These are phyloP conservation scores for Drosophila quadrilineata DNA, from an alignment of 1,140 invertebrate genomes.

Conservation along the genomic window DNA sequence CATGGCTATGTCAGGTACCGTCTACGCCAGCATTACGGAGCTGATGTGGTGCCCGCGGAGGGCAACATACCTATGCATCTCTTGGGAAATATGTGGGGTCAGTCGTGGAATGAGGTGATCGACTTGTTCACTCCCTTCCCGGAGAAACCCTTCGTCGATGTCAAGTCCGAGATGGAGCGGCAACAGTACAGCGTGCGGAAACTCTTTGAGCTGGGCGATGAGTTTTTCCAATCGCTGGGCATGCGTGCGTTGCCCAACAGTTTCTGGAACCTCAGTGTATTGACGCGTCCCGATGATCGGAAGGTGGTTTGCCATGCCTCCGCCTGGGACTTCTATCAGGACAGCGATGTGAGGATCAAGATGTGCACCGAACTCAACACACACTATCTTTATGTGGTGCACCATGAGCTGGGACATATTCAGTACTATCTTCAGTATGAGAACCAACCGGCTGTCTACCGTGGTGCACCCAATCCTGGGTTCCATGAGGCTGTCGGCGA, in stretches of 20 bases:
- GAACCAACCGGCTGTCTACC: slow-evolving; percentile 85
- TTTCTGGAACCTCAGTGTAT: slow-evolving; percentile 91
- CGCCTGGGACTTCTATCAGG: slow-evolving; percentile 90
- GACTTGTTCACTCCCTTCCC: slow-evolving; percentile 87
- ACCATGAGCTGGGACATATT: slow-evolving; percentile 91
- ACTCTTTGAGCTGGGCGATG: slow-evolving; percentile 86
- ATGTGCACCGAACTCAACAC: slow-evolving; percentile 88
- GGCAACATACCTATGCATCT: slow-evolving; percentile 81
- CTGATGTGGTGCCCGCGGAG: slow-evolving; percentile 62
- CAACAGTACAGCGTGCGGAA: slow-evolving; percentile 77
- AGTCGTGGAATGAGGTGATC: slow-evolving; percentile 87
- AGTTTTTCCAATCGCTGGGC: slow-evolving; percentile 93
- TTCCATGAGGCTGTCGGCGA: slow-evolving; percentile 90
- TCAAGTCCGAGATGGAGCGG: slow-evolving; percentile 82
- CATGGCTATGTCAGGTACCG: slow-evolving; percentile 85
- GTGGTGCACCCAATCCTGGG: slow-evolving; percentile 89
- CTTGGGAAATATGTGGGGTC: slow-evolving; percentile 88
- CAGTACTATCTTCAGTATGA: slow-evolving; percentile 89
- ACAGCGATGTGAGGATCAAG: slow-evolving; percentile 86
- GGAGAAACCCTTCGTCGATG: slow-evolving; percentile 84
- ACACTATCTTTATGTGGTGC: slow-evolving; percentile 86
- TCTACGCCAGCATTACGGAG: slow-evolving; percentile 82
- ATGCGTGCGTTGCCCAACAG: slow-evolving; percentile 89
- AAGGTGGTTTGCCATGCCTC: slow-evolving; percentile 89
- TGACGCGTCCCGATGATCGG: slow-evolving; percentile 85